Evolutionary conservation across 2,113 vertebrate species (phyloP).

Genomic region (Prunella fulvescens): DNA sequence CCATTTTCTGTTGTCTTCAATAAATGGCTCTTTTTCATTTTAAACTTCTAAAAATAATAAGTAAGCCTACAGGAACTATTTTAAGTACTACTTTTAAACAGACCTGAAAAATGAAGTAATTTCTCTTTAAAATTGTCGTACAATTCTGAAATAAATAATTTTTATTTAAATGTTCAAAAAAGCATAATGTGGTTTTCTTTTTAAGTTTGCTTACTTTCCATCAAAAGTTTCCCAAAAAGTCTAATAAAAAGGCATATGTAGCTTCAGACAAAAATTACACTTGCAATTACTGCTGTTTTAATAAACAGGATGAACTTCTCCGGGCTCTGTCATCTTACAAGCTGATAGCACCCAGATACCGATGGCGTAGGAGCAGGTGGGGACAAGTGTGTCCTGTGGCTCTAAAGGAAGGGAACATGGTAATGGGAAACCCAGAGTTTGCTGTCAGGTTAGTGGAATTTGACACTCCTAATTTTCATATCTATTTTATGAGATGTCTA

Average conservation of each 20-base stretch:
- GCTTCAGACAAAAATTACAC: background rate
- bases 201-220: background rate
- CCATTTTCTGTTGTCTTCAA: background rate
- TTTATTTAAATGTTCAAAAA: background rate
- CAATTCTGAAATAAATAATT: background rate
- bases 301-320: constrained; percentile 81
- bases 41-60: background rate
- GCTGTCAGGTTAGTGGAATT: constrained; percentile 79
- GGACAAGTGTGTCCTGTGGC: constrained; percentile 84
- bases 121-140: background rate
- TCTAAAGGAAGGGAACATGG: constrained; percentile 81
- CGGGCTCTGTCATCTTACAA: constrained; percentile 70
- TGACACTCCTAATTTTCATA: background rate
- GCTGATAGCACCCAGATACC: constrained; percentile 76
- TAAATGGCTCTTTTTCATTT: background rate
- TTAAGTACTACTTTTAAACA: background rate
- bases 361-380: constrained; percentile 90
- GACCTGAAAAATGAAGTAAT: background rate
- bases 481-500: background rate
- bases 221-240: background rate
- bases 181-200: background rate
- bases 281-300: background rate
- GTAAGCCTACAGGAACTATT: background rate
- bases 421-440: constrained; percentile 77
- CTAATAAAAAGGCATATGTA: background rate